phyloP scores from a whole-genome alignment of 2,888 invertebrate species.

The Caenorhabditis wallacei region DNA sequence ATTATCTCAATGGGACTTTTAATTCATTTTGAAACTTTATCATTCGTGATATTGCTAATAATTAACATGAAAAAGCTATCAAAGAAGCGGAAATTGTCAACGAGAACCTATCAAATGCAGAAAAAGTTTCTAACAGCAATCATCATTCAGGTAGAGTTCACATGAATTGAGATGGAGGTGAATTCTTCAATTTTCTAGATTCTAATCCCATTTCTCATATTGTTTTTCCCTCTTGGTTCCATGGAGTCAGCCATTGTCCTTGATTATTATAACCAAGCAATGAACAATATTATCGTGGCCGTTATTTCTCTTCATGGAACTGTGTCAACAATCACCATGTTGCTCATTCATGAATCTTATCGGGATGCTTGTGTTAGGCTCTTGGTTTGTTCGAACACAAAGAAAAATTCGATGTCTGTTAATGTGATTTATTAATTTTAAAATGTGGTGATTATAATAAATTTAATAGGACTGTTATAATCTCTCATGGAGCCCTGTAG shows the following conservation, averaged over 20 bases:
- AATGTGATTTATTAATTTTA: too few relatives aligned
- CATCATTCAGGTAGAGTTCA: background rate
- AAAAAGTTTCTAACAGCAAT: background rate
- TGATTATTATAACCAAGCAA: background rate
- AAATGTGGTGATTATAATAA: too few relatives aligned
- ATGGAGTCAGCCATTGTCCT: background rate
- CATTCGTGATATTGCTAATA: too few relatives aligned
- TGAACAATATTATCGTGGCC: constrained; percentile 2
- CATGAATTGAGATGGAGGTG: too few relatives aligned
- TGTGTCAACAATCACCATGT: constrained; percentile 1
- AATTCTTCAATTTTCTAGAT: background rate
- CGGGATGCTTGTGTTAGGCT: background rate
- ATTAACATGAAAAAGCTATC: too few relatives aligned
- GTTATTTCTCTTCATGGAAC: background rate
- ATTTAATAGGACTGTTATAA: too few relatives aligned
- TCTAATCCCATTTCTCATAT: too few relatives aligned
- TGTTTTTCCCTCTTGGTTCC: too few relatives aligned
- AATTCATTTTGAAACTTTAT: background rate
- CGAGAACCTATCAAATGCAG: background rate
- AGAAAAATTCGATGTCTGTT: too few relatives aligned
- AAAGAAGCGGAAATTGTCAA: background rate
- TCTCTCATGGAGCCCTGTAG: too few relatives aligned
- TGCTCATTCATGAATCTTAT: constrained; percentile 8
- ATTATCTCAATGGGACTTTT: background rate
- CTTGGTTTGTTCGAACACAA: too few relatives aligned